Evolutionary conservation across 2,113 vertebrate genomes (phyloP).

Genomic region (Cyanocitta stelleri): DNA sequence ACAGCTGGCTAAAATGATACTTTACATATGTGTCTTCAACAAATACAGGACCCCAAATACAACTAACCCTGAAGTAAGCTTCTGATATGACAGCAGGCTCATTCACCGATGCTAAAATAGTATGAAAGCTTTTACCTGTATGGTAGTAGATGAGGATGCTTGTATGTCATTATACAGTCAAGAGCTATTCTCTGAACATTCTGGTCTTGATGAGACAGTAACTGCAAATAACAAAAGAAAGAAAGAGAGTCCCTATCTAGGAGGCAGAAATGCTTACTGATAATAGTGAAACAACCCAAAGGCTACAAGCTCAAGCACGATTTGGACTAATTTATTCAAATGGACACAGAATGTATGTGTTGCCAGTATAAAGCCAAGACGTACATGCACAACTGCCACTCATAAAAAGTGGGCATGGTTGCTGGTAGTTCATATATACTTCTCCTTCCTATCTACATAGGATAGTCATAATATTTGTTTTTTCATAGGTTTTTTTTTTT

Average conservation of each 20-base stretch:
- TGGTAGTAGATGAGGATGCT: slow-evolving; percentile 83
- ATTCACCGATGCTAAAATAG: background rate
- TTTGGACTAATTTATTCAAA: background rate
- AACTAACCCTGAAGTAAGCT: background rate
- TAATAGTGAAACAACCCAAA: background rate
- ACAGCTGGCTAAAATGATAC: background rate
- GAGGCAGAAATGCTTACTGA: background rate
- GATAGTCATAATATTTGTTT: background rate
- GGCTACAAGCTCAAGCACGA: background rate
- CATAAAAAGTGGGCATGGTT: background rate
- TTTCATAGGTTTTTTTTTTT: background rate
- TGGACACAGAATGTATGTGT: background rate
- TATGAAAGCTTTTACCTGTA: slow-evolving; percentile 81
- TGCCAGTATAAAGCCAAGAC: background rate
- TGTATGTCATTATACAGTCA: slow-evolving; percentile 91
- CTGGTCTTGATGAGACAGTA: slow-evolving; percentile 92
- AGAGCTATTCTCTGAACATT: slow-evolving; percentile 86
- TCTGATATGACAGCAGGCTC: background rate
- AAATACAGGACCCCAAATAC: background rate
- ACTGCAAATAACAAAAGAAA: slow-evolving; percentile 64
- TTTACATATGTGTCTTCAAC: background rate
- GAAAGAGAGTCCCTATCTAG: background rate
- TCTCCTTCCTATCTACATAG: background rate
- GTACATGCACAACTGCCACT: background rate
- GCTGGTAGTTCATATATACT: background rate